phyloP scores from a whole-genome alignment of 1,140 invertebrate genomes.

The Drosophila lacteicornis region DNA sequence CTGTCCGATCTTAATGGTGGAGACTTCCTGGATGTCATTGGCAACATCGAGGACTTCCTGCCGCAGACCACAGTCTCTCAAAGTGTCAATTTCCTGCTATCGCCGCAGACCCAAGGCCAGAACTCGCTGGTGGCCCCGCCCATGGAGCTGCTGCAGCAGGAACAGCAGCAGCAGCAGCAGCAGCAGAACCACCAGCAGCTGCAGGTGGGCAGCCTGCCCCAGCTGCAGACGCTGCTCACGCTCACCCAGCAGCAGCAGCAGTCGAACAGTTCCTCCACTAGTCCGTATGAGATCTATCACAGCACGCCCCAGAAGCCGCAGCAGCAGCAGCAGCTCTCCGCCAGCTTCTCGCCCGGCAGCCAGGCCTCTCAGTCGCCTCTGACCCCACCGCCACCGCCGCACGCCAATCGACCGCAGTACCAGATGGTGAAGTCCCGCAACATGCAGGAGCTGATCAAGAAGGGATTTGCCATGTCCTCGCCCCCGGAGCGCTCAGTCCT shows the following conservation, averaged over 20 bases:
- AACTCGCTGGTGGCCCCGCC: slow-evolving; percentile 80
- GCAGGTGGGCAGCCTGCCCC: slow-evolving; percentile 53
- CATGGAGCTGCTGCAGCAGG: slow-evolving; percentile 84
- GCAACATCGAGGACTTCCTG: slow-evolving; percentile 93
- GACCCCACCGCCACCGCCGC: slow-evolving; percentile 84
- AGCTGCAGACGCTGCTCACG: slow-evolving; percentile 56
- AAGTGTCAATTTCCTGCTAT: slow-evolving; percentile 84
- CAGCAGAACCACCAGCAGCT: slow-evolving; percentile 65
- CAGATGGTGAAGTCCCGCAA: slow-evolving; percentile 85
- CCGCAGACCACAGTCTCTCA: slow-evolving; percentile 85
- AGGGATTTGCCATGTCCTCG: slow-evolving; percentile 86
- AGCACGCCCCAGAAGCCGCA: slow-evolving; percentile 84
- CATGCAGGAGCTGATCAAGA: slow-evolving; percentile 86
- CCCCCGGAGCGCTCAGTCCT: slow-evolving; percentile 85
- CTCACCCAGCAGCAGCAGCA: slow-evolving; percentile 65
- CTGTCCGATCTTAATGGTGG: slow-evolving; percentile 94
- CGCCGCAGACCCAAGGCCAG: slow-evolving; percentile 60
- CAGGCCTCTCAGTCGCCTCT: slow-evolving; percentile 83
- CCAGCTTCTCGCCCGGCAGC: slow-evolving; percentile 86
- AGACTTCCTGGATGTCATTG: slow-evolving; percentile 90
- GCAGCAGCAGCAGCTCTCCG: slow-evolving; percentile 58
- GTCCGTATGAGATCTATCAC: slow-evolving; percentile 85
- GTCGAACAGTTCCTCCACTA: slow-evolving; percentile 73
- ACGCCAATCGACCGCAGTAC: slow-evolving; percentile 87
- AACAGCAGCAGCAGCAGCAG: slow-evolving; percentile 67